Evolutionary conservation across 1,140 invertebrate species (phyloP), one percentile per base, ranked within the genome.

Genomic region (Apis dorsata): DNA sequence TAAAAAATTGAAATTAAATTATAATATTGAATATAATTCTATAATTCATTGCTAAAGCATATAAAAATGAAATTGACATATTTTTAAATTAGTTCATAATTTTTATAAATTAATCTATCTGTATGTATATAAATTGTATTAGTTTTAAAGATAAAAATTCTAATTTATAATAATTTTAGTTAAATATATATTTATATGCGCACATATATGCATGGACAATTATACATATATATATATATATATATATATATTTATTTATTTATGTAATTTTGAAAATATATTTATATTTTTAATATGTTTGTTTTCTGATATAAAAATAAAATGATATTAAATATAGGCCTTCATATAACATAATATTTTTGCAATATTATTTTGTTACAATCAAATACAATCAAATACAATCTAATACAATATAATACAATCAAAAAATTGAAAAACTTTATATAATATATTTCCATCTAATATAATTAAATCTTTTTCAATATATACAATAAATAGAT

Each of bases 191-290:
- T 34, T n/a, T 28, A 55, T 12, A 66, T 0, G 57, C 4, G 5
- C 3, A 34, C 9, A 8, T 63, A 17, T 57, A 17, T 57, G 15
- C 2, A 15, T 55, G 1, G 15, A 34, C 21, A 59, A 55, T n/a
- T 55, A n/a, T 82, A 49, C 24, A 24, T 66, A 63, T 77, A 34
- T 34, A 34, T 34, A 34, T 34, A n/a, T n/a, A n/a, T 55, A n/a
- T 82, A 49, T 0, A 24, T 66, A 63, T 77, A 34, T 34, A 34
- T 34, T 4, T 34, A 75, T 72, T n/a, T 69, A 70, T 53, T 19
- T 49, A 62, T 84, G 85, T 91, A 91, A 79, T 78, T 87, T 71
- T 88, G 74, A 57, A 91, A 83, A 72, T 44, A 59, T 76, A 66
- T 79, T 65, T 72, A 83, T 79, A 83, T 83, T 86, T 80, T 77